A percentile compares a stretch with the other conserved stretches of the same genome.
Conservation (phyloP, 1,140 invertebrate species). For the Frieseomelitta varia region DNA sequence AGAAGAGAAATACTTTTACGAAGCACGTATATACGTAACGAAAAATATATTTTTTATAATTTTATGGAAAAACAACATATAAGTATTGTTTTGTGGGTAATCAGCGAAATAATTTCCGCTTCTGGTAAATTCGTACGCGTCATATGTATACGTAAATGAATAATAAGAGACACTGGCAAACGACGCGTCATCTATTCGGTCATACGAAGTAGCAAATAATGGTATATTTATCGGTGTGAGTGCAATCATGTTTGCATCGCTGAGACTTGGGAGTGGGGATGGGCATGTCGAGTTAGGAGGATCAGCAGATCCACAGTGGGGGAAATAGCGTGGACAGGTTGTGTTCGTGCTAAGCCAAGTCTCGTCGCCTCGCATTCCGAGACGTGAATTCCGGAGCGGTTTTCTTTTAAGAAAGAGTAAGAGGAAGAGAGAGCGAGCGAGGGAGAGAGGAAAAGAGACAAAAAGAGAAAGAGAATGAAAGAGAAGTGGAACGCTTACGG, state of each 20-base stretch:
- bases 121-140: background rate
- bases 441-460: constrained; percentile 16
- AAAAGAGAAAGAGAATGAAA: constrained; percentile 47
- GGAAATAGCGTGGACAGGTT: constrained; percentile 61
- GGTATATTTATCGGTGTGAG: constrained; percentile 37
- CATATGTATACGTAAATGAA: constrained; percentile 21
- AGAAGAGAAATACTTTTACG: background rate
- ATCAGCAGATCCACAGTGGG: constrained; percentile 30
- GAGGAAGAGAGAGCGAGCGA: constrained; percentile 18
- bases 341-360: constrained; percentile 54
- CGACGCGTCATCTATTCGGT: constrained; percentile 30
- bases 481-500: constrained; percentile 78
- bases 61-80: no score
- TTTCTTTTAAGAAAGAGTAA: constrained; percentile 68
- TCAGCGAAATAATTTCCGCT: background rate
- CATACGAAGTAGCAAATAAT: constrained; percentile 35
- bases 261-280: constrained; percentile 12
- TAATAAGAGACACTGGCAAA: constrained; percentile 24
- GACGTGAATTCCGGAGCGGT: constrained; percentile 74
- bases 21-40: background rate
- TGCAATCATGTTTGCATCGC: constrained; percentile 45
- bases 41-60: background rate
- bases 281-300: constrained; percentile 52
- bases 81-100: background rate
- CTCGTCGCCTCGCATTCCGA: constrained; percentile 66